Conservation (phyloP, 2,113 vertebrate genomes). For the Capreolus pygargus region DNA sequence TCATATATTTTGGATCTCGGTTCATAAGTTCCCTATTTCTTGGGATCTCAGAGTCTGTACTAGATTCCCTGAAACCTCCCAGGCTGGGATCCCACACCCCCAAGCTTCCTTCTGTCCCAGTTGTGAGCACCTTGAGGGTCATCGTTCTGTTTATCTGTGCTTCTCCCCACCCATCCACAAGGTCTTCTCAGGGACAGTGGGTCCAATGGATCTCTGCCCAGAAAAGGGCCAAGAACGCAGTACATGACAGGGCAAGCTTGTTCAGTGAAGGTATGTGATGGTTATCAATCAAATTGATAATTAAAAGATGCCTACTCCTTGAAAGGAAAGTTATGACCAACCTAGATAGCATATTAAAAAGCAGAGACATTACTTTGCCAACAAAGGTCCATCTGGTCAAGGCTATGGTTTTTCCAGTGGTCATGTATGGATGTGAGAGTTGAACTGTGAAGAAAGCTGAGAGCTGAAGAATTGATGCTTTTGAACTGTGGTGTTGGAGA, state of each 20-base stretch:
- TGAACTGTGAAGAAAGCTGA: too few species aligned
- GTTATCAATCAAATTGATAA: background rate
- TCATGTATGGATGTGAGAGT: too few species aligned
- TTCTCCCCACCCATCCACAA: too few species aligned
- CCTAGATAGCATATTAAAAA: too few species aligned
- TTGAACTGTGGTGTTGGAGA: too few species aligned
- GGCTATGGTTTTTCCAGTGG: too few species aligned
- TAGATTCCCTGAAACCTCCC: background rate
- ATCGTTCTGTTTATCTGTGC: background rate
- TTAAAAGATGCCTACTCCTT: too few species aligned
- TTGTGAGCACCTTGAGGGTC: background rate
- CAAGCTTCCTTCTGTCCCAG: background rate
- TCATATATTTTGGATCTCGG: background rate
- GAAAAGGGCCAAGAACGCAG: fast-evolving
- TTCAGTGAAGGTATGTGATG: background rate
- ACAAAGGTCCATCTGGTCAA: too few species aligned
- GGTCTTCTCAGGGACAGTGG: background rate
- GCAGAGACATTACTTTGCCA: too few species aligned
- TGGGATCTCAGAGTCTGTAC: background rate
- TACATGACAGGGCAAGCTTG: background rate
- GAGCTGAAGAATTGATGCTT: too few species aligned
- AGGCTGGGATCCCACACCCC: background rate
- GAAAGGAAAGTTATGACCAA: too few species aligned
- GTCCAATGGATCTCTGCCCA: background rate
- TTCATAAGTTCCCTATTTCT: background rate